phyloP scores from a whole-genome alignment of 2,113 vertebrate species.

The Notechis scutatus region DNA sequence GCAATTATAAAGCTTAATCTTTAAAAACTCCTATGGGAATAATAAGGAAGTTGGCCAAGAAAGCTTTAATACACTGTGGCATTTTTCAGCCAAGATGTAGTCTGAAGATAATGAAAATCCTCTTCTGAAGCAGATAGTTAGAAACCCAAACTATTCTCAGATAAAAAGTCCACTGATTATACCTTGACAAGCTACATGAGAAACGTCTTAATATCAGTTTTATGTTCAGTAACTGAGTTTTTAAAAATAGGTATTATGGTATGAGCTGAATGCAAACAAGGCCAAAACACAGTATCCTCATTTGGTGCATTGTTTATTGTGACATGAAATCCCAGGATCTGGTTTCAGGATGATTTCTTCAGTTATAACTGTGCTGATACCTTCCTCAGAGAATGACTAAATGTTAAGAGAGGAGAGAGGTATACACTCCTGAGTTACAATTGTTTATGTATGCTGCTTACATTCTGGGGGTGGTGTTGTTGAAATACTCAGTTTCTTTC shows the following conservation, averaged over 20 bases:
- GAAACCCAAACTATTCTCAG: not conserved
- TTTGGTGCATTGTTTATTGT: not conserved
- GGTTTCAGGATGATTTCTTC: not conserved
- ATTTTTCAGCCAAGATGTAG: not conserved
- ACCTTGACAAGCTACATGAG: not conserved
- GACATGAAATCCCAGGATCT: not conserved
- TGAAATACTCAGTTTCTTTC: not conserved
- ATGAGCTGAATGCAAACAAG: not conserved
- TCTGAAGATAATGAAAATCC: not conserved
- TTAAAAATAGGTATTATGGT: not conserved
- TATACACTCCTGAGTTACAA: not conserved
- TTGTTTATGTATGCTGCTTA: not conserved
- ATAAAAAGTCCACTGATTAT: not conserved
- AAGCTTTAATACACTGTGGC: not conserved
- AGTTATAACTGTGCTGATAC: not conserved
- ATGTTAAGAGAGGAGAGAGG: not conserved
- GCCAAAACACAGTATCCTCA: not conserved
- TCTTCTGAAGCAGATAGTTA: not conserved
- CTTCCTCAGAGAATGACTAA: not conserved
- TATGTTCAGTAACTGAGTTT: not conserved
- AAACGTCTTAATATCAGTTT: not conserved
- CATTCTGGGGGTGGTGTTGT: not conserved
- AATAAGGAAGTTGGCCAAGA: not conserved
- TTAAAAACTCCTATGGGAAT: not conserved
- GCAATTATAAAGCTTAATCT: not conserved